These are phyloP conservation scores for Sinocyclocheilus anshuiensis DNA, from an alignment of 2,113 vertebrate species.

Conservation along the genomic window DNA sequence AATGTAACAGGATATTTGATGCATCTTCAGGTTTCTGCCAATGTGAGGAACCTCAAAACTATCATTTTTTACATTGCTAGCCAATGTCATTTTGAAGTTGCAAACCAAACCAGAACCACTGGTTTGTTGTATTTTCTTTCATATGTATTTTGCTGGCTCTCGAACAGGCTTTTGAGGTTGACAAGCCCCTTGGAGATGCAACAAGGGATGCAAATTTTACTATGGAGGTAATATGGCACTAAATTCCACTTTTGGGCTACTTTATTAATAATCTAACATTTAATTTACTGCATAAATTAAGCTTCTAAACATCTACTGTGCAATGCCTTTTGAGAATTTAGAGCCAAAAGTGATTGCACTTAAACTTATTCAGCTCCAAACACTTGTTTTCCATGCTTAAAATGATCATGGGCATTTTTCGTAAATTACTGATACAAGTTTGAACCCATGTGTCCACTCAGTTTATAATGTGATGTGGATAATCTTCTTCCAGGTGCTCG, in stretches of 20 bases:
- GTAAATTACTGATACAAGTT: background rate
- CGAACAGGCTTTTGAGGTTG: conserved; percentile 53
- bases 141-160: conserved; percentile 6
- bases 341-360: background rate
- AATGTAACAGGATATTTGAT: background rate
- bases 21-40: background rate
- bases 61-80: background rate
- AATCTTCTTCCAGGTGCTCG: conserved; percentile 50
- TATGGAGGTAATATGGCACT: conserved; percentile 42
- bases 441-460: background rate
- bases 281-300: background rate
- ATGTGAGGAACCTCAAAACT: background rate
- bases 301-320: background rate
- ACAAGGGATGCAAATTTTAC: conserved; percentile 45
- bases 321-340: background rate
- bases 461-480: conserved; percentile 9
- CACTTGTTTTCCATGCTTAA: background rate
- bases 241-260: background rate
- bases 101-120: background rate
- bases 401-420: background rate
- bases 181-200: conserved; percentile 39
- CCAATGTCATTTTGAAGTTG: background rate
- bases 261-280: background rate
- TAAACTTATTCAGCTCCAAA: background rate
- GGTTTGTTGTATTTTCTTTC: background rate